Evolutionary conservation across 2,888 invertebrate genomes (phyloP).

Genomic region (Catonia carolina): DNA sequence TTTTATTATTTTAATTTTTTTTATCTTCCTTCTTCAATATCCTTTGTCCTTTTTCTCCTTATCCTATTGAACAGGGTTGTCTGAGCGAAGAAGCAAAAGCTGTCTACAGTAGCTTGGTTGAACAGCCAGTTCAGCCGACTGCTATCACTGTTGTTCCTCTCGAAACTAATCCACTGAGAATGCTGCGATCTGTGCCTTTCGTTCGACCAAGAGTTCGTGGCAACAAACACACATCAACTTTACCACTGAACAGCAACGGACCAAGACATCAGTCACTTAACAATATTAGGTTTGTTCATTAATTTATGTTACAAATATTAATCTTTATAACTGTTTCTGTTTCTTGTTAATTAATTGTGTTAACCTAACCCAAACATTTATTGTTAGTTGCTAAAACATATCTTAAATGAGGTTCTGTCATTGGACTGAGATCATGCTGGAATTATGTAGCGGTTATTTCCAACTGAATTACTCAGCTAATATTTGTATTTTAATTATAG

Average conservation of each 20-base stretch:
- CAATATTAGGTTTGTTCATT: background rate
- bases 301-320: background rate
- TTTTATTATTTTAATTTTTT: conserved; percentile 37
- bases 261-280: background rate
- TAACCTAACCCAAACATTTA: too few relatives aligned
- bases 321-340: too few relatives aligned
- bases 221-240: conserved; percentile 42
- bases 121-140: conserved; percentile 49
- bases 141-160: conserved; percentile 23
- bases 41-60: conserved; percentile 31
- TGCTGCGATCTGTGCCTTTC: conserved; percentile 53
- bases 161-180: conserved; percentile 54
- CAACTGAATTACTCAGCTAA: too few relatives aligned
- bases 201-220: conserved; percentile 50
- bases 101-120: conserved; percentile 89
- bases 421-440: too few relatives aligned
- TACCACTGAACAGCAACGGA: background rate
- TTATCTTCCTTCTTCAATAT: conserved; percentile 21
- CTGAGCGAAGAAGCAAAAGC: conserved; percentile 84
- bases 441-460: too few relatives aligned
- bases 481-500: too few relatives aligned
- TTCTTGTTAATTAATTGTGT: too few relatives aligned
- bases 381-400: too few relatives aligned
- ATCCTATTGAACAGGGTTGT: conserved; percentile 55
- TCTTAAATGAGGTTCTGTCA: too few relatives aligned